Conservation (phyloP, 2,888 invertebrate genomes). For the Orthosia gothica region DNA sequence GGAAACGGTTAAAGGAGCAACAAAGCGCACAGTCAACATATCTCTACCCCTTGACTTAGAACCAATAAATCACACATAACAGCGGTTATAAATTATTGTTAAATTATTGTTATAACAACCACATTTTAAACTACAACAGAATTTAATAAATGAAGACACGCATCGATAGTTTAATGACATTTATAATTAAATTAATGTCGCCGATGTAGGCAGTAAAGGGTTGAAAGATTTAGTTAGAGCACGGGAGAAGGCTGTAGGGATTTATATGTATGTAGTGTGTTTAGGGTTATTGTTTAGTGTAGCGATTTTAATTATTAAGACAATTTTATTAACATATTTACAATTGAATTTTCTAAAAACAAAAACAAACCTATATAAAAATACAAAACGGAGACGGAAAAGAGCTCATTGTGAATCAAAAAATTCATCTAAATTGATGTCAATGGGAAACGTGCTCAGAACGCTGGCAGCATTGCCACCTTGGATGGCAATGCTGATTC, state of each 20-base stretch:
- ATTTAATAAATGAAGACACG: conserved; percentile 88
- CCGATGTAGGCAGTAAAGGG: conserved; percentile 79
- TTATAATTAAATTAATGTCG: conserved; percentile 85
- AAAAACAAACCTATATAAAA: too few relatives aligned
- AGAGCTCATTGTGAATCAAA: too few relatives aligned
- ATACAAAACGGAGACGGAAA: too few relatives aligned
- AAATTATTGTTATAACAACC: conserved; percentile 87
- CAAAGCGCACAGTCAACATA: conserved; percentile 83
- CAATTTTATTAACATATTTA: too few relatives aligned
- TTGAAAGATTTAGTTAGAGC: conserved; percentile 77
- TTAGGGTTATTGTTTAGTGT: conserved; percentile 26
- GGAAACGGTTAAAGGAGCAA: conserved; percentile 69
- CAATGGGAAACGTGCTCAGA: too few relatives aligned
- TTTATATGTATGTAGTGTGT: conserved; percentile 45
- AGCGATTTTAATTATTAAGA: conserved; percentile 14
- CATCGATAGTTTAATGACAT: conserved; percentile 89
- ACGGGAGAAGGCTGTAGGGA: conserved; percentile 9
- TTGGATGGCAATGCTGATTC: too few relatives aligned
- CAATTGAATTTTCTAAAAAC: too few relatives aligned
- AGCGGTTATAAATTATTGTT: conserved; percentile 86
- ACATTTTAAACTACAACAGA: conserved; percentile 88
- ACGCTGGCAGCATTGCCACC: too few relatives aligned
- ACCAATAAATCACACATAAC: conserved; percentile 81
- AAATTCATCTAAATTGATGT: too few relatives aligned
- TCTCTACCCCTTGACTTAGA: conserved; percentile 77